A percentile compares a stretch with the other conserved stretches of the same genome.
These are phyloP conservation scores for Pangasius djambal DNA, from an alignment of 2,797 vertebrate genomes.

Conservation along the genomic window DNA sequence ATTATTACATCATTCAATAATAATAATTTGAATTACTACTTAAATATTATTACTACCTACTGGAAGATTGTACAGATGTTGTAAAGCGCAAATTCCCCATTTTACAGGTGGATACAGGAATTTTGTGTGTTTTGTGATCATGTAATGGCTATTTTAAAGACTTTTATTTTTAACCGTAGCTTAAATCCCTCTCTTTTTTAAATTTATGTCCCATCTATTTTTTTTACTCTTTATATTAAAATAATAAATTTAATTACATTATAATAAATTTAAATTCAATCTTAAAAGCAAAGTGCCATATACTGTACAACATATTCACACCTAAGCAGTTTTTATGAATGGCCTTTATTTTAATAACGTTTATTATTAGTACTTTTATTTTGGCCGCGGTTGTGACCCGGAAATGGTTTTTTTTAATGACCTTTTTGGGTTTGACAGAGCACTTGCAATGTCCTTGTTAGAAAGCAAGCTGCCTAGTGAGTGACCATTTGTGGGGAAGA, in stretches of 20 bases:
- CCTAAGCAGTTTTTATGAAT: background rate
- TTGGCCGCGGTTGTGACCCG: constrained; percentile 30
- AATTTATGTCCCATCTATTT: background rate
- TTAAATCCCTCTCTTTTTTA: background rate
- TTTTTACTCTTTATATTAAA: background rate
- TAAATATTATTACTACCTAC: no score
- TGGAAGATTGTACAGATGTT: no score
- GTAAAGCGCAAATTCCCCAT: no score
- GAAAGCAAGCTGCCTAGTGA: constrained; percentile 65
- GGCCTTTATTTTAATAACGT: background rate
- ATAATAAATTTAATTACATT: background rate
- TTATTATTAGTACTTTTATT: constrained; percentile 42
- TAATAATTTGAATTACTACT: no score
- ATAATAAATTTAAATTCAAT: no score
- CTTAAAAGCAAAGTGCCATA: no score
- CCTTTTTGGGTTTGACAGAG: constrained; percentile 33
- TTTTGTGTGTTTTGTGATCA: no score
- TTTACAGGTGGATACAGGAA: no score
- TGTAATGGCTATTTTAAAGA: no score
- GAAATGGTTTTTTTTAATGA: constrained; percentile 16
- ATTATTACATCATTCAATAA: no score
- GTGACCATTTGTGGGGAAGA: background rate
- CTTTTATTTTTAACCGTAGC: no score
- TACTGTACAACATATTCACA: no score
- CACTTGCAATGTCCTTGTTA: constrained; percentile 76